Evolutionary conservation across 2,888 invertebrate species (phyloP), one percentile per base, ranked within the genome.

Genomic region (Polyommatus iphigenia): DNA sequence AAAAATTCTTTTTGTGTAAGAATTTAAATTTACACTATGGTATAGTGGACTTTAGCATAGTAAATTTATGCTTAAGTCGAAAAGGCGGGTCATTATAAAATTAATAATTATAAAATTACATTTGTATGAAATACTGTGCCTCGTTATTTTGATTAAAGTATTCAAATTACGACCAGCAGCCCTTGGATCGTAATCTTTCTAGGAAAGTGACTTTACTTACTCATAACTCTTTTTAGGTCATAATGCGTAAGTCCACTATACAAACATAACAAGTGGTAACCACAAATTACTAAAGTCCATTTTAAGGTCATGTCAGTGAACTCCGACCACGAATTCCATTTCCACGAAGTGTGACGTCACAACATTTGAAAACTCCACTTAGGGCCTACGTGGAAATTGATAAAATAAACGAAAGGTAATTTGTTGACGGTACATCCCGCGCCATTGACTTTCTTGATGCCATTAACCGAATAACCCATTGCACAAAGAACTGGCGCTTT

Each of bases 391-490:
- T 29, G 32, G 29, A 67, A 67, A 72, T 29, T 54, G 75, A 18
- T 29, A 75, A 75, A 75, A 54, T 18, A 77, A 32, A 77, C 36
- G 50, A n/a, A 77, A 50, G 20, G 8, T 50, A 77, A 77, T 72
- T 54, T 32, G 91, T 90, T 85, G 87, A 88, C 92, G 83, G 83
- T 93, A 89, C 89, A 89, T 91, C 89, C 88, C 91, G 88, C 93
- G 93, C 93, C 93, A 93, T 94, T 93, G 93, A 93, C 93, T 94
- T 89, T 89, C 89, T 90, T 88, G 92, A 88, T 92, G 94, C 92
- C 94, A 94, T 94, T 94, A 94, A 93, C 94, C 94, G 94, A 94
- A 94, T 94, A 93, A 94, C 94, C 94, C 91, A 94, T 92, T 94
- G 93, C 93, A 94, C 94, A 94, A 94, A 94, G 94, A 92, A 91